Conservation (phyloP, 2,797 vertebrate species). For the Nannoperca obscura region DNA sequence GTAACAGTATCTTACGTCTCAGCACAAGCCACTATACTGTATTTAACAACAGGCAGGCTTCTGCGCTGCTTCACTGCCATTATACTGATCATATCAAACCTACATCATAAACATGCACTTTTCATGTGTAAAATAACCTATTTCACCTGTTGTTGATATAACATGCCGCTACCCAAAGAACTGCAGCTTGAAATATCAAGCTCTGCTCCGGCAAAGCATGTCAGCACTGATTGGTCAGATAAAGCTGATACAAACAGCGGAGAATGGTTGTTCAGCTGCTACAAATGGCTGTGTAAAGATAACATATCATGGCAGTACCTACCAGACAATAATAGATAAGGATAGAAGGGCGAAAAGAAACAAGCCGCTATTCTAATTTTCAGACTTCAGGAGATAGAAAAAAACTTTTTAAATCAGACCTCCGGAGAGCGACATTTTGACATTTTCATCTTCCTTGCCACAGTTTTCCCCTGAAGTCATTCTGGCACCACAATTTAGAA, state of each 20-base stretch:
- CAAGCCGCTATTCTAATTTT: slow-evolving; percentile 58
- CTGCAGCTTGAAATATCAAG: slow-evolving; percentile 49
- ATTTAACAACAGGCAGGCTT: slow-evolving; percentile 30
- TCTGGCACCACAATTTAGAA: slow-evolving; percentile 78
- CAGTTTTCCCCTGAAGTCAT: slow-evolving; percentile 73
- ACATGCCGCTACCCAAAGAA: slow-evolving; percentile 40
- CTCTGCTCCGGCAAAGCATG: slow-evolving; percentile 56
- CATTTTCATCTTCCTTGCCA: slow-evolving; percentile 76
- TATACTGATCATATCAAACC: slow-evolving; percentile 47
- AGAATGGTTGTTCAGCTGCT: slow-evolving; percentile 41
- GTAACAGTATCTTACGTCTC: neutral
- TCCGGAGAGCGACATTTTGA: slow-evolving; percentile 76
- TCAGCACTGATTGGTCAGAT: slow-evolving; percentile 62
- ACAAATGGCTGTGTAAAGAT: slow-evolving; percentile 51
- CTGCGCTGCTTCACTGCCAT: slow-evolving; percentile 37
- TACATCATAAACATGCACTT: slow-evolving; percentile 49
- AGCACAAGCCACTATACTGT: slow-evolving; percentile 2
- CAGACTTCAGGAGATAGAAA: slow-evolving; percentile 45
- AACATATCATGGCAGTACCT: slow-evolving; percentile 42
- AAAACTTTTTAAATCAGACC: slow-evolving; percentile 76
- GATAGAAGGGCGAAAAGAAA: slow-evolving; percentile 31
- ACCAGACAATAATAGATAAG: slow-evolving; percentile 50
- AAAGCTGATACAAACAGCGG: slow-evolving; percentile 28
- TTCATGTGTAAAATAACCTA: slow-evolving; percentile 67
- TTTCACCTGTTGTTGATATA: slow-evolving; percentile 56